Base-by-base conservation (phyloP, 2,113 vertebrate species). In the Brachirus orientalis region DNA sequence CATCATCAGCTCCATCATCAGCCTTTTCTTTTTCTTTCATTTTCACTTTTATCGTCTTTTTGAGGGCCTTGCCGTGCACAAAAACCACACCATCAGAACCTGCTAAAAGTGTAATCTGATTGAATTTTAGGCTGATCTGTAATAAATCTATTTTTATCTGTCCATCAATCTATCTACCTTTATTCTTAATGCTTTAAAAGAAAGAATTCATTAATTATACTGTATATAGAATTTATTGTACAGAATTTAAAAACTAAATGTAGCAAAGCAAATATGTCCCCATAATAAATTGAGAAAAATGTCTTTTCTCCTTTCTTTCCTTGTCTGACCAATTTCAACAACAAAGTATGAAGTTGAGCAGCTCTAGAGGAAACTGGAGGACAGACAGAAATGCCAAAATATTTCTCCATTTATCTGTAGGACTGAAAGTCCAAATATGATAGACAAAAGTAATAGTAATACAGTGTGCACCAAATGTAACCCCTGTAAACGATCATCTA, bases 401-500 rank as follows among this genome's bases (percentile, higher is more conserved):
- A 2, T 16, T 35, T 33, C 14, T 9, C 22, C 6, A 35, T 33
- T 52, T 22, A 8, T 22, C 22, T 10, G 11, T 13, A 16, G 10
- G 11, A 28, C n/a, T n/a, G 6, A 46, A 46, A 37, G n/a, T 28
- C 22, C 36, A 51, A 51, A 13, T 6, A 7, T 40, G 0, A 48
- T 8, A 20, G 13, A 57, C 6, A 57, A 22, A 22, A 56, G 28
- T 38, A 36, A 37, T 11, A 56, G 28, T 38, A 36, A 37, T 11
- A 51, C 18, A 54, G 48, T 62, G 13, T 61, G 36, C 22, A 52
- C 5, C 36, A 36, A 50, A 56, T 53, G 20, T 46, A 40, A 43
- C 14, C 51, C 35, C 4, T 66, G 36, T 63, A 66, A 75, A 85
- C 40, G 64, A 6, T 54, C 2, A 68, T 19, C 63, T 5, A 40